These are phyloP conservation scores for Calephelis nemesis DNA, from an alignment of 1,140 invertebrate genomes.

Conservation along the genomic window DNA sequence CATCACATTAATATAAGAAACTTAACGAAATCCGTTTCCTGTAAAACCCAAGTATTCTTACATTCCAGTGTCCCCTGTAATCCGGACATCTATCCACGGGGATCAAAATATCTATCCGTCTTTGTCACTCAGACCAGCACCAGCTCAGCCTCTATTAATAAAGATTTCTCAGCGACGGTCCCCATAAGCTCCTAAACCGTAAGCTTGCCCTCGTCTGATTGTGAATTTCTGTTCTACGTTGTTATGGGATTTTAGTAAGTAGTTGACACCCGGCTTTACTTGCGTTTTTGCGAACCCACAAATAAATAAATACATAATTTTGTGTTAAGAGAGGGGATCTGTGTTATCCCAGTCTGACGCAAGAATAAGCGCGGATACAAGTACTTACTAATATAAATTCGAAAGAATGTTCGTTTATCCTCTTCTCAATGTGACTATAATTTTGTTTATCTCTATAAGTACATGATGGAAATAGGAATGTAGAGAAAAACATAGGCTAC, in stretches of 20 bases:
- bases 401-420: no score
- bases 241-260: constrained; percentile 21
- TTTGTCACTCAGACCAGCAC: constrained; percentile 51
- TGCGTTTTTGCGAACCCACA: no score
- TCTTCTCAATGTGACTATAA: no score
- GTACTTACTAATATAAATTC: no score
- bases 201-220: constrained; percentile 52
- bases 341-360: no score
- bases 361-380: no score
- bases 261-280: no score
- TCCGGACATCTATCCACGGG: constrained; percentile 48
- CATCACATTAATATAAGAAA: constrained; percentile 1
- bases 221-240: constrained; percentile 50
- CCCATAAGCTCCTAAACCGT: constrained; percentile 40
- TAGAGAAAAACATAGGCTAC: no score
- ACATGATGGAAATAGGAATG: no score
- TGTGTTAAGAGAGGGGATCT: no score
- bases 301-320: no score
- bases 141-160: constrained; percentile 63
- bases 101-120: constrained; percentile 53
- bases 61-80: constrained; percentile 34
- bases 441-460: no score
- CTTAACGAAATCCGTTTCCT: constrained; percentile 18
- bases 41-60: constrained; percentile 28
- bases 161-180: constrained; percentile 59